A percentile compares a stretch with the other conserved stretches of the same genome.
These are phyloP conservation scores for Ypsolopha scabrella DNA, from an alignment of 2,888 invertebrate species.

Conservation along the genomic window DNA sequence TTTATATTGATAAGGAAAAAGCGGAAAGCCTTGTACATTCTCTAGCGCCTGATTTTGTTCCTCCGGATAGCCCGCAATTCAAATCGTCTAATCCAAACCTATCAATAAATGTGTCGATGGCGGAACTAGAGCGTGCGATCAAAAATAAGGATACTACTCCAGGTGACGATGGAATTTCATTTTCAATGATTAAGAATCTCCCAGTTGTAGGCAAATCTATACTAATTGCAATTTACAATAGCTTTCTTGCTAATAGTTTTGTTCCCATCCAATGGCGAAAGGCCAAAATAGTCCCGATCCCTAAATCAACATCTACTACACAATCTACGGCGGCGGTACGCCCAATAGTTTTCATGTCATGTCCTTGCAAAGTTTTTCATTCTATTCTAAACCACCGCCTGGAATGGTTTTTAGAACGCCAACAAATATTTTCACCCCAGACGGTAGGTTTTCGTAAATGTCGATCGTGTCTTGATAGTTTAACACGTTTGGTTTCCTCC, in stretches of 20 bases:
- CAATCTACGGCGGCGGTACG: background rate
- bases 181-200: background rate
- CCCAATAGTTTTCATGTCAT: background rate
- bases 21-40: background rate
- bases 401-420: constrained; percentile 9
- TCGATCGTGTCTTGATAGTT: constrained; percentile 10
- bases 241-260: background rate
- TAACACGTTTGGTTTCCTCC: constrained; percentile 4
- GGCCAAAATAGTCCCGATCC: background rate
- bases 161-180: background rate
- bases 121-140: background rate
- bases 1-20: constrained; percentile 4
- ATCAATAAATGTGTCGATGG: background rate
- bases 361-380: background rate
- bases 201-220: background rate
- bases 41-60: background rate
- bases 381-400: background rate
- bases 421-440: too few species aligned
- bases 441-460: too few species aligned
- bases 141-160: background rate
- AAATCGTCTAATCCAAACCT: background rate
- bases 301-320: background rate
- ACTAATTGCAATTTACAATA: background rate
- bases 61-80: background rate
- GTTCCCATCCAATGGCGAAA: background rate